phyloP scores from a whole-genome alignment of 1,140 invertebrate species.

The Calliphora vicina region DNA sequence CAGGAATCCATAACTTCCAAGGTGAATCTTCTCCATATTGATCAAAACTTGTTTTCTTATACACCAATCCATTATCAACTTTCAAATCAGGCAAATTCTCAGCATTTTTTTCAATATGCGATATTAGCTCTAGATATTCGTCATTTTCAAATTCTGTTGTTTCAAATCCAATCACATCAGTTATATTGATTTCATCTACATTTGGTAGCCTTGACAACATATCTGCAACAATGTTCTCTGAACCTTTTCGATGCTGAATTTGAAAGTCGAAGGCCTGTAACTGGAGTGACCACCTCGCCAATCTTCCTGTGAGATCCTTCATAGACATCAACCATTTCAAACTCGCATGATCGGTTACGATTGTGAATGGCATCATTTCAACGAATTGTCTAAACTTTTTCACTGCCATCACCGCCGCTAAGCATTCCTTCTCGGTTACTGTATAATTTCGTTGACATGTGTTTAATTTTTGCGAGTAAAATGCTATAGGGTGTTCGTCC shows the following conservation, averaged over 20 bases:
- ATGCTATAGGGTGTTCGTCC: constrained; percentile 43
- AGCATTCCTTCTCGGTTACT: constrained; percentile 54
- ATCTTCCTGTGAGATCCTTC: no score
- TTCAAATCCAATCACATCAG: background rate
- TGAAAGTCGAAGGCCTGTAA: no score
- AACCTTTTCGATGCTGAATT: no score
- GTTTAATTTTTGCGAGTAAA: constrained; percentile 46
- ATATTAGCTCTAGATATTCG: background rate
- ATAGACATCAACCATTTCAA: no score
- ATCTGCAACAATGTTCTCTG: no score
- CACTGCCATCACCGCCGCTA: constrained; percentile 48
- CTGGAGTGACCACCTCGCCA: no score
- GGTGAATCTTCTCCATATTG: background rate
- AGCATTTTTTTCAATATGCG: background rate
- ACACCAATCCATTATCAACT: background rate
- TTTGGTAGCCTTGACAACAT: no score
- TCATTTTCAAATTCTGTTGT: background rate
- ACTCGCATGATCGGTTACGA: no score
- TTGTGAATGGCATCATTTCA: no score
- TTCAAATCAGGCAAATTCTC: background rate
- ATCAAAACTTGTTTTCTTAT: background rate
- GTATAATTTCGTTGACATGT: constrained; percentile 60
- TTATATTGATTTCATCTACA: background rate
- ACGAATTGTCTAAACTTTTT: constrained; percentile 56
- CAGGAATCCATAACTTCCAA: background rate